Evolutionary conservation across 2,888 invertebrate species (phyloP).

Genomic region (Octonoba sinensis): DNA sequence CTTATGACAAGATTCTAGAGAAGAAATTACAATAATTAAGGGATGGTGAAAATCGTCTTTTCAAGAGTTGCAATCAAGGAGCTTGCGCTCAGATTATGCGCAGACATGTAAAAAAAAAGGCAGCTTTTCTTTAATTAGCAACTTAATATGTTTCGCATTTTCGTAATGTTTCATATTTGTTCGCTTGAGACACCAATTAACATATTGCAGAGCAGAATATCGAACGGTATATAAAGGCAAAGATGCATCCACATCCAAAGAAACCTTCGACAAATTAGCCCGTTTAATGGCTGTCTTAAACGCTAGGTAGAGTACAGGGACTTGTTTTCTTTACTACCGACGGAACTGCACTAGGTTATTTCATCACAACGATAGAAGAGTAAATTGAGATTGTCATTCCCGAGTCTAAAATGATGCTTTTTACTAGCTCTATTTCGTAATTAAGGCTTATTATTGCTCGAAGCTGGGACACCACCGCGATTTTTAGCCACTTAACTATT

Average conservation of each 20-base stretch:
- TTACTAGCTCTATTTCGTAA: constrained; percentile 22
- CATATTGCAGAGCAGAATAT: constrained; percentile 35
- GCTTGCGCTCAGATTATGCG: constrained; percentile 28
- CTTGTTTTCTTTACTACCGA: constrained; percentile 22
- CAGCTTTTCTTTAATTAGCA: constrained; percentile 60
- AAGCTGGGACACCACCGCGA: background rate
- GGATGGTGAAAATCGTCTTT: constrained; percentile 56
- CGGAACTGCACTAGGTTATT: constrained; percentile 12
- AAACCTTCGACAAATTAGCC: constrained; percentile 46
- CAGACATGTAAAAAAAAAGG: constrained; percentile 36
- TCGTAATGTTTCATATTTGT: constrained; percentile 50
- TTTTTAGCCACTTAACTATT: constrained; percentile 13
- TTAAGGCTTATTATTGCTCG: constrained; percentile 18
- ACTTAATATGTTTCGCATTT: constrained; percentile 63
- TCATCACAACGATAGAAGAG: constrained; percentile 30
- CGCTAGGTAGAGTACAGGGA: constrained; percentile 40
- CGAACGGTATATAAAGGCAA: constrained; percentile 14
- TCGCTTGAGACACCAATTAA: constrained; percentile 61
- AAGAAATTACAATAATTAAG: constrained; percentile 64
- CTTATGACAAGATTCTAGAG: constrained; percentile 52
- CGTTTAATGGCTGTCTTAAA: constrained; percentile 57
- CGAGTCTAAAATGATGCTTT: constrained; percentile 15
- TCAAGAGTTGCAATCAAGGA: constrained; percentile 37
- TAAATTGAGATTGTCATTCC: constrained; percentile 42
- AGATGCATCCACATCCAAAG: constrained; percentile 13